A percentile compares a stretch with the other conserved stretches of the same genome.
These are phyloP conservation scores for Haliaeetus leucogaster DNA, from an alignment of 2,113 vertebrate species.

Conservation along the genomic window DNA sequence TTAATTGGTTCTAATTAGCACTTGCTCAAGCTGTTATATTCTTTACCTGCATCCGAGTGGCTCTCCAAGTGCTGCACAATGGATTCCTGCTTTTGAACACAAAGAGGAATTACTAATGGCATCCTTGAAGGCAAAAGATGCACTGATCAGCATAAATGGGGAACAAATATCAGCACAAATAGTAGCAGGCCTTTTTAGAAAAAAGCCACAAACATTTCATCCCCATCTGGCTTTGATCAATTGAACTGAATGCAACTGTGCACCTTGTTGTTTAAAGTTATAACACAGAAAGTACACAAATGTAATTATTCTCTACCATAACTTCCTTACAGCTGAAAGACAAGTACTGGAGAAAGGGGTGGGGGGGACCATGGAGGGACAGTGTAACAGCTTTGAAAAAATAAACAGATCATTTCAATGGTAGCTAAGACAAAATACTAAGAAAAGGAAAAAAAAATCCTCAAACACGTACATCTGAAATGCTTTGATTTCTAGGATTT, in stretches of 20 bases:
- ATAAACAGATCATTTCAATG: background rate
- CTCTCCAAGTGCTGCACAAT: slow-evolving; percentile 52
- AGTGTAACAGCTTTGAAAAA: background rate
- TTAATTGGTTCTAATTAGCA: slow-evolving; percentile 69
- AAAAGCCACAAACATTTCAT: background rate
- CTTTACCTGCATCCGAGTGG: slow-evolving; percentile 65
- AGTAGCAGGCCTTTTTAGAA: background rate
- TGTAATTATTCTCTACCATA: background rate
- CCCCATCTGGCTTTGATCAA: slow-evolving; percentile 21
- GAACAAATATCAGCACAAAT: slow-evolving; percentile 13
- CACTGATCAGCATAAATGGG: slow-evolving; percentile 33
- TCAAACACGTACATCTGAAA: background rate
- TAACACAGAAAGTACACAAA: background rate
- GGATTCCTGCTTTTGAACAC: slow-evolving; percentile 53
- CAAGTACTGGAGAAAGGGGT: background rate
- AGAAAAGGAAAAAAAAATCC: background rate
- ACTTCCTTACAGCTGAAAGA: background rate
- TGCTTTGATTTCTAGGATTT: background rate
- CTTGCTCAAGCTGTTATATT: slow-evolving; percentile 59
- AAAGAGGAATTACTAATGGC: slow-evolving; percentile 47
- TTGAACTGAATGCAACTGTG: slow-evolving; percentile 29
- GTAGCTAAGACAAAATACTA: background rate
- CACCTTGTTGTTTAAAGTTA: background rate
- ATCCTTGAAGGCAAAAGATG: slow-evolving; percentile 62
- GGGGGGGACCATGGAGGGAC: background rate